Evolutionary conservation across 2,797 vertebrate genomes (phyloP).

Genomic region (Sphaeramia orbicularis): DNA sequence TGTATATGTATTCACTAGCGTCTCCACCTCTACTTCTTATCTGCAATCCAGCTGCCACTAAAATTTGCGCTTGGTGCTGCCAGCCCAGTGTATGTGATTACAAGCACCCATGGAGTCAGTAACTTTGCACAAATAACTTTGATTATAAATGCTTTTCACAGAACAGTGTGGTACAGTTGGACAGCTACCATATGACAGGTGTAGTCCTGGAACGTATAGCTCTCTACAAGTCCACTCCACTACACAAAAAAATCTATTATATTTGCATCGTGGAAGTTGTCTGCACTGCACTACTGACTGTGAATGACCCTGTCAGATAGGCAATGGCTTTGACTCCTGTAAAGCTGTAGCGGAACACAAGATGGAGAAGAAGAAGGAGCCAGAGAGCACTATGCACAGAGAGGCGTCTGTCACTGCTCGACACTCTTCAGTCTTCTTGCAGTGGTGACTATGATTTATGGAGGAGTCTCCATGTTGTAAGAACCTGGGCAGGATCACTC

Average conservation of each 20-base stretch:
- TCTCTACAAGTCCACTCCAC: conserved; percentile 28
- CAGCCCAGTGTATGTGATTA: not conserved
- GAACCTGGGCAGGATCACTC: conserved; percentile 78
- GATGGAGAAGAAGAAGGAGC: conserved; percentile 40
- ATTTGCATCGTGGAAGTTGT: conserved; percentile 39
- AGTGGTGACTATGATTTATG: conserved; percentile 77
- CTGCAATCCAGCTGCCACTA: not conserved
- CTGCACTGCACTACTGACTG: conserved; percentile 46
- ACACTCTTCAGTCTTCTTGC: conserved; percentile 69
- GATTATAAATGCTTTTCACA: not conserved
- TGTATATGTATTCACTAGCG: conserved; percentile 3
- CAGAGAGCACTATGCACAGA: conserved; percentile 53
- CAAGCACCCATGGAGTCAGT: not conserved
- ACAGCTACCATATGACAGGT: not conserved
- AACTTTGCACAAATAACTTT: not conserved
- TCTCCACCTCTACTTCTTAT: not conserved
- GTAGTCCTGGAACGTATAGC: conserved; percentile 13
- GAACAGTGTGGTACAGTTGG: not conserved
- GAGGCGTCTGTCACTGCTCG: conserved; percentile 69
- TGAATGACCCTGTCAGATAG: conserved; percentile 56
- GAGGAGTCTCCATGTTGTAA: conserved; percentile 78
- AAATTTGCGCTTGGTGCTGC: not conserved
- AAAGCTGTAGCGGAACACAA: conserved; percentile 52
- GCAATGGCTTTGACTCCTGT: conserved; percentile 58
- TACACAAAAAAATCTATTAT: conserved; percentile 33